Evolutionary conservation across 2,797 vertebrate species (phyloP).

Genomic region (Valencia hispanica): DNA sequence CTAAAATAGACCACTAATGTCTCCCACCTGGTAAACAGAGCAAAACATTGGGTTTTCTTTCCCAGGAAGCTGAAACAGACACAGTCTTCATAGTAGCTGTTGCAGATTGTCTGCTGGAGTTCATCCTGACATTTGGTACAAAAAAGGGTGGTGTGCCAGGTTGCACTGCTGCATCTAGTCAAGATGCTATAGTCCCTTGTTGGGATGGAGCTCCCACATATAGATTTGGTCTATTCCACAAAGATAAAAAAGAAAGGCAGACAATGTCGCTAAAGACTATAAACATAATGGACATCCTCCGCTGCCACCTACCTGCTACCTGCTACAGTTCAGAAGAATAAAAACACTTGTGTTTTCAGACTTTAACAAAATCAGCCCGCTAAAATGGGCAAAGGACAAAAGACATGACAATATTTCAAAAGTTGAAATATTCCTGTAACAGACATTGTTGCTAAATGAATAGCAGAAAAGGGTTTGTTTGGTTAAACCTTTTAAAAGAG

Average conservation of each 20-base stretch:
- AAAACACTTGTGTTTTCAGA: background rate
- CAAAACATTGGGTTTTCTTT: background rate
- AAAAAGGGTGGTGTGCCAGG: background rate
- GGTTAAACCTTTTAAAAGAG: background rate
- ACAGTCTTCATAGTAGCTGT: background rate
- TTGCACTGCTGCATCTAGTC: background rate
- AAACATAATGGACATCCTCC: background rate
- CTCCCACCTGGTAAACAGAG: background rate
- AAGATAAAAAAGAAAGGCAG: background rate
- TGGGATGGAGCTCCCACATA: background rate
- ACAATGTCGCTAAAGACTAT: background rate
- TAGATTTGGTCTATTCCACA: background rate
- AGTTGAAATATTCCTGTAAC: no score
- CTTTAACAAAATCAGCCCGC: no score
- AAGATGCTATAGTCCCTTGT: background rate
- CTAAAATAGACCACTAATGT: background rate
- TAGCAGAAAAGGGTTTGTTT: no score
- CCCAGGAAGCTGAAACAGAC: background rate
- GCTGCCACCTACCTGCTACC: no score
- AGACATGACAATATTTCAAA: no score
- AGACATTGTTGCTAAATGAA: background rate
- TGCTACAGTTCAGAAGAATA: background rate
- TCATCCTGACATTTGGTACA: background rate
- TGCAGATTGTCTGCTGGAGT: background rate
- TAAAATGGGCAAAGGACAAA: background rate